These are phyloP conservation scores for Synergus laeviventris DNA, from an alignment of 2,888 invertebrate genomes.

Conservation along the genomic window DNA sequence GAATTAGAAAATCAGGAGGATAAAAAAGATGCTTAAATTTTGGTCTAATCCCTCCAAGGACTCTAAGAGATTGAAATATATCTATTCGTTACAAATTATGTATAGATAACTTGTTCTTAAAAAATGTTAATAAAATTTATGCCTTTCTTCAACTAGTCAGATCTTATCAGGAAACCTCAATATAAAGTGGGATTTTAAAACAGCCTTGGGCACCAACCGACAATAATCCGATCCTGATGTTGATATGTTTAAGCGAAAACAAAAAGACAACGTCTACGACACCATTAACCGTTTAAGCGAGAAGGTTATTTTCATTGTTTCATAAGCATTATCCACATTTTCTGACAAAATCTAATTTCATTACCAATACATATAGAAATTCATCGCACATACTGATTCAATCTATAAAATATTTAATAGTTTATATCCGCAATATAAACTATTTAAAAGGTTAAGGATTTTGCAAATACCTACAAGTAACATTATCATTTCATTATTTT, in stretches of 20 bases:
- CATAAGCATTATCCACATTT: background rate
- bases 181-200: background rate
- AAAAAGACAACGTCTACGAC: constrained; percentile 10
- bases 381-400: background rate
- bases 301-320: constrained; percentile 22
- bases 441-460: background rate
- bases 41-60: no score
- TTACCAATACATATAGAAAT: background rate
- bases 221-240: constrained; percentile 32
- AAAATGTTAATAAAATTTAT: background rate
- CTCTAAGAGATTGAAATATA: no score
- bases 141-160: no score
- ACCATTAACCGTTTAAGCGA: constrained; percentile 23
- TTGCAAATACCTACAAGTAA: constrained; percentile 11
- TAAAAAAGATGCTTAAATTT: no score
- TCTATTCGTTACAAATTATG: no score
- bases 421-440: no score
- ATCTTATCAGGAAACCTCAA: background rate
- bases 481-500: constrained; percentile 3
- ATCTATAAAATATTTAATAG: background rate
- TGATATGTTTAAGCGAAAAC: constrained; percentile 34
- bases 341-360: background rate
- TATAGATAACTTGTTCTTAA: background rate
- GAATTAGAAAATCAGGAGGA: no score
- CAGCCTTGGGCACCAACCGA: constrained; percentile 22